A percentile compares a stretch with the other conserved stretches of the same genome.
Evolutionary conservation across 2,888 invertebrate genomes (phyloP).

Genomic region (Nemoura dubitans): DNA sequence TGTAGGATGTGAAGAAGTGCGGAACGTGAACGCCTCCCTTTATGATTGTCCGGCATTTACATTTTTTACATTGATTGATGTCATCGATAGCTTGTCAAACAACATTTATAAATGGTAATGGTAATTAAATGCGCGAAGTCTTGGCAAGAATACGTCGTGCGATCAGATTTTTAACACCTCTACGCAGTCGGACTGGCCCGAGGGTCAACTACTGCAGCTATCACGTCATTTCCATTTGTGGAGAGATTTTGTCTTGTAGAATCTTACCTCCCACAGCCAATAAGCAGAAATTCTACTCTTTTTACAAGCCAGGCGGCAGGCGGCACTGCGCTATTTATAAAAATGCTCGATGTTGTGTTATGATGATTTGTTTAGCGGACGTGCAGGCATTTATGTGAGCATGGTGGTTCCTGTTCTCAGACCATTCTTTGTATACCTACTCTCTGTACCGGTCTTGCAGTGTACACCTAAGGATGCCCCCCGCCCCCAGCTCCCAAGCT

Average conservation of each 20-base stretch:
- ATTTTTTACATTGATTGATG: background rate
- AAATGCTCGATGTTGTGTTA: background rate
- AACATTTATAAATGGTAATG: background rate
- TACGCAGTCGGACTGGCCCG: background rate
- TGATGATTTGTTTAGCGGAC: background rate
- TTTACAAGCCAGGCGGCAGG: background rate
- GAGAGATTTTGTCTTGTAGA: background rate
- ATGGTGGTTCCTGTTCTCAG: background rate
- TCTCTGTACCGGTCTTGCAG: background rate
- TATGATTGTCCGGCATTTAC: background rate
- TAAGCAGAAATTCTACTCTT: background rate
- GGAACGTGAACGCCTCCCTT: background rate
- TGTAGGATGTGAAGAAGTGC: background rate
- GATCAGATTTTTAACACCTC: background rate
- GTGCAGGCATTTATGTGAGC: background rate
- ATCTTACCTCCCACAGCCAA: background rate
- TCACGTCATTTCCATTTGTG: background rate
- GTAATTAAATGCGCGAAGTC: background rate
- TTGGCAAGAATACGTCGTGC: background rate
- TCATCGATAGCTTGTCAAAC: background rate
- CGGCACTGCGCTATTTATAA: background rate
- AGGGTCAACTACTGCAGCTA: background rate
- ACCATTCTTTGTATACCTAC: background rate
- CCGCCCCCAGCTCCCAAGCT: too few relatives aligned
- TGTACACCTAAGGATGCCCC: too few relatives aligned